A percentile compares a stretch with the other conserved stretches of the same genome.
phyloP scores from a whole-genome alignment of 2,888 invertebrate species.

The Agrotis segetum region DNA sequence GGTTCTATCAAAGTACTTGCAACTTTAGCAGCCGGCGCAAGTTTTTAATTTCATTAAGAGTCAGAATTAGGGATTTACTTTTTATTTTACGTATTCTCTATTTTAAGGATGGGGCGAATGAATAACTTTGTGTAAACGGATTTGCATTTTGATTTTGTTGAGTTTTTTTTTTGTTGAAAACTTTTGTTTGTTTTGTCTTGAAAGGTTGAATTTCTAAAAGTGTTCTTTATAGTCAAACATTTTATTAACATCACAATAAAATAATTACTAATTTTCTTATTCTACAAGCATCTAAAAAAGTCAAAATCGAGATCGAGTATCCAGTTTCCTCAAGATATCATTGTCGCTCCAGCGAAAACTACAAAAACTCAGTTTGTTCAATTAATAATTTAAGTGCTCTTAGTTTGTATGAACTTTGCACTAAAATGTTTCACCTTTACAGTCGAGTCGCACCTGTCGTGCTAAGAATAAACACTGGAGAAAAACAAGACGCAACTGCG shows the following conservation, averaged over 20 bases:
- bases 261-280: not conserved
- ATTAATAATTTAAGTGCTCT: conserved; percentile 50
- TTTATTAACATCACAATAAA: not conserved
- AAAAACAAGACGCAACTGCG: conserved; percentile 78
- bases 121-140: conserved; percentile 75
- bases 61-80: conserved; percentile 74
- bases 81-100: conserved; percentile 70
- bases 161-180: conserved; percentile 23
- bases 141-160: conserved; percentile 69
- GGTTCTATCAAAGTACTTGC: conserved; percentile 67
- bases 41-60: conserved; percentile 82
- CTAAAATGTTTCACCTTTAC: conserved; percentile 68
- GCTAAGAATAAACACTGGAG: conserved; percentile 71
- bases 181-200: conserved; percentile 26
- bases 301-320: not conserved
- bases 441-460: conserved; percentile 72
- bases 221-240: not conserved
- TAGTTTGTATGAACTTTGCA: conserved; percentile 60
- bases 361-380: conserved; percentile 33
- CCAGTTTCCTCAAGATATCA: conserved; percentile 12
- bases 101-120: conserved; percentile 71
- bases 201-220: conserved; percentile 4
- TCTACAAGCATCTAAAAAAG: not conserved
- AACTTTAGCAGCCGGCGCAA: conserved; percentile 74
- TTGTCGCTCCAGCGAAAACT: conserved; percentile 3